A percentile compares a stretch with the other conserved stretches of the same genome.
phyloP scores from a whole-genome alignment of 1,140 invertebrate genomes.

The Psilanteris sp. region DNA sequence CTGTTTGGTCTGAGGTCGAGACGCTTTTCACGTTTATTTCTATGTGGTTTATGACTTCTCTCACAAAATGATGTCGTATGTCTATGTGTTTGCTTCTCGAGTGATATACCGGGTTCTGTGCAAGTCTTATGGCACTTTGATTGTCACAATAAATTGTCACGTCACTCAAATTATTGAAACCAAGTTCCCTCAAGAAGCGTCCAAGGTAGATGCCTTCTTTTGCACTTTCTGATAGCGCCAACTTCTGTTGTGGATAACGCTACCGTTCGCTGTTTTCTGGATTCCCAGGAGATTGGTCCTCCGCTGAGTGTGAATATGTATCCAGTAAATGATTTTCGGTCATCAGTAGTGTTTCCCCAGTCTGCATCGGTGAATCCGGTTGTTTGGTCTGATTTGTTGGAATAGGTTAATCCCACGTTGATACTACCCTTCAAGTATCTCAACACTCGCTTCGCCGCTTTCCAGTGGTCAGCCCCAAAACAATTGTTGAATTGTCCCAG shows the following conservation, averaged over 20 bases:
- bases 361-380: not conserved
- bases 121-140: not conserved
- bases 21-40: not conserved
- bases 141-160: not conserved
- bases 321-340: not conserved
- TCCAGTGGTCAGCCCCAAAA: constrained; percentile 2
- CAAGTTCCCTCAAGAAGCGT: not conserved
- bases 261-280: not conserved
- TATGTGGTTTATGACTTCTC: not conserved
- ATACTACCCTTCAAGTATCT: not conserved
- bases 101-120: not conserved
- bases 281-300: not conserved
- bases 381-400: no score
- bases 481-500: constrained; percentile 10
- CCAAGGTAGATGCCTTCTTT: not conserved
- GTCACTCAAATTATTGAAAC: not conserved
- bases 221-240: not conserved
- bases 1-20: constrained; percentile 4
- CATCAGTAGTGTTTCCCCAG: not conserved
- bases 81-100: not conserved
- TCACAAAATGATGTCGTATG: not conserved
- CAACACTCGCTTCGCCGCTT: not conserved
- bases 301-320: not conserved
- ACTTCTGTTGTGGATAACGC: not conserved
- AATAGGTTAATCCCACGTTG: not conserved